Evolutionary conservation across 2,113 vertebrate species (phyloP).

Genomic region (Oxyruncus cristatus): DNA sequence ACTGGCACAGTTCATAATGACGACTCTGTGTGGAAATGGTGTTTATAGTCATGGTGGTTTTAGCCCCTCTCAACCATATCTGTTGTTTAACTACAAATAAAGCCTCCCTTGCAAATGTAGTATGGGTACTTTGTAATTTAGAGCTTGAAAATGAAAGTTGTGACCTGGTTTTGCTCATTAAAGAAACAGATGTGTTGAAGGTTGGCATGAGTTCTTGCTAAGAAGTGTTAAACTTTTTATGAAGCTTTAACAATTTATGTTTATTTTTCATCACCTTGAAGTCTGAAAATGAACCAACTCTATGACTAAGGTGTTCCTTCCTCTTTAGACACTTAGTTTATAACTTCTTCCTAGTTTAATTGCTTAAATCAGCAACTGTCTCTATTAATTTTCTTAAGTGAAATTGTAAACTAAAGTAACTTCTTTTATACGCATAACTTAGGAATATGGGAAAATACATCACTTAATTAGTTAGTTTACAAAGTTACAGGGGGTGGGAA

Average conservation of each 20-base stretch:
- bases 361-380: background rate
- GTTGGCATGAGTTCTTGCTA: background rate
- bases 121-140: background rate
- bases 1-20: background rate
- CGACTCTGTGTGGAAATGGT: background rate
- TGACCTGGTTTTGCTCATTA: background rate
- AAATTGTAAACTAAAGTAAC: background rate
- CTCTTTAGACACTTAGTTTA: background rate
- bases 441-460: background rate
- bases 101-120: background rate
- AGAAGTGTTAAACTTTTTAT: background rate
- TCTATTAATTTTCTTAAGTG: conserved; percentile 4
- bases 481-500: conserved; percentile 41
- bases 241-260: background rate
- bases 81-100: background rate
- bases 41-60: background rate
- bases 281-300: background rate
- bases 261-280: background rate
- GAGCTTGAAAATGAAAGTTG: background rate
- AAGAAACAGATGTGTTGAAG: background rate
- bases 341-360: background rate
- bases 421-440: background rate
- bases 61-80: background rate
- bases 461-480: conserved; percentile 1
- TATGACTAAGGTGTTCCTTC: background rate